These are phyloP conservation scores for Sebastes steindachneri DNA, from an alignment of 2,797 vertebrate species.

Conservation along the genomic window DNA sequence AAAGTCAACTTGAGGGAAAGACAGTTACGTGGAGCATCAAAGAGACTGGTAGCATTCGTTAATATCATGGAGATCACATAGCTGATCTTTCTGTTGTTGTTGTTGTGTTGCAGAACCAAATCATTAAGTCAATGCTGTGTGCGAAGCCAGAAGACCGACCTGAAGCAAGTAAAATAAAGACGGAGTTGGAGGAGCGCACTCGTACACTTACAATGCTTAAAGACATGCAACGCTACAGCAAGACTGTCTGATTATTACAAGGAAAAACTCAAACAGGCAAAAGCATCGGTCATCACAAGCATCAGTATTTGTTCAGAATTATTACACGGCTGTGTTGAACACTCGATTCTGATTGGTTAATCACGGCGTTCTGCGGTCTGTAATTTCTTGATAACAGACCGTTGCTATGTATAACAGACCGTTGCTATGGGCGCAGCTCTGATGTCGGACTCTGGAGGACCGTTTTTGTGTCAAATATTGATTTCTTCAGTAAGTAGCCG, in stretches of 20 bases:
- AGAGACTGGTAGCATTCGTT: background rate
- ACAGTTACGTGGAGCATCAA: background rate
- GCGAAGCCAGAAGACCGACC: conserved; percentile 56
- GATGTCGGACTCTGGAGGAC: too few relatives aligned
- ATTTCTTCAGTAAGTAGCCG: too few relatives aligned
- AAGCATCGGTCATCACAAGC: background rate
- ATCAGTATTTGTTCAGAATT: background rate
- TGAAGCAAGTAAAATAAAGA: conserved; percentile 57
- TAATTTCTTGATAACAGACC: too few relatives aligned
- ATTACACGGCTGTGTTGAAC: too few relatives aligned
- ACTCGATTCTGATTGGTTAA: too few relatives aligned
- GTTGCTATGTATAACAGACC: too few relatives aligned
- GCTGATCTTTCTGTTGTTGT: background rate
- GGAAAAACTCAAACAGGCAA: background rate
- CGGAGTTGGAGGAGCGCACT: conserved; percentile 13
- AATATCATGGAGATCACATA: background rate
- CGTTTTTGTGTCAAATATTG: too few relatives aligned
- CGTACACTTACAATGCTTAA: background rate
- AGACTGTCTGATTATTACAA: conserved; percentile 20
- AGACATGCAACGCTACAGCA: background rate
- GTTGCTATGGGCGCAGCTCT: too few relatives aligned
- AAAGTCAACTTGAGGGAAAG: background rate
- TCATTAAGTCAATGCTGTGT: conserved; percentile 61
- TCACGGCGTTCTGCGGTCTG: too few relatives aligned
- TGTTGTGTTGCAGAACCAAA: conserved; percentile 39